Evolutionary conservation across 2,888 invertebrate genomes (phyloP).

Genomic region (Dyspetes luteomarginatus): DNA sequence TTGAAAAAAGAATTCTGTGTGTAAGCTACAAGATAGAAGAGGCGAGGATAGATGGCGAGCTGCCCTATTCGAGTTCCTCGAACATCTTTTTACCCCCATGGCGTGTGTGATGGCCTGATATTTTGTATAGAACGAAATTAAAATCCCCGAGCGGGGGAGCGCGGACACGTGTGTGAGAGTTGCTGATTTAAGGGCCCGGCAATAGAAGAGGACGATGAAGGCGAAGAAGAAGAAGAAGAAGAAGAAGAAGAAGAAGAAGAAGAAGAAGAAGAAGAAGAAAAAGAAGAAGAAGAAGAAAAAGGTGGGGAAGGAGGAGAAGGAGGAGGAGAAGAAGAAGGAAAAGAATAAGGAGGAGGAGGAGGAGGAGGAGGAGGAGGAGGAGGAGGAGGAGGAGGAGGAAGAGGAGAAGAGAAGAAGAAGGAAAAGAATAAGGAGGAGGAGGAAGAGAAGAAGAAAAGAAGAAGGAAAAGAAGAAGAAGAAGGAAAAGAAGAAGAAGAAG

Average conservation of each 20-base stretch:
- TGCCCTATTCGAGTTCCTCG: not conserved
- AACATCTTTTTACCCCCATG: not conserved
- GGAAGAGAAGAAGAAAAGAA: too few species aligned
- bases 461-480: too few species aligned
- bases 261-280: conserved; percentile 17
- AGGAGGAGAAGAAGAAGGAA: conserved; percentile 6
- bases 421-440: too few species aligned
- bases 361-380: conserved; percentile 18
- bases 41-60: too few species aligned
- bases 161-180: conserved; percentile 49
- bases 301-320: not conserved
- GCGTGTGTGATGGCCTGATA: not conserved
- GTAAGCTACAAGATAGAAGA: too few species aligned
- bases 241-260: conserved; percentile 23
- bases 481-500: too few species aligned
- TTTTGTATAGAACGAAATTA: conserved; percentile 65
- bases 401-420: too few species aligned
- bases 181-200: conserved; percentile 56
- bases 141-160: conserved; percentile 65
- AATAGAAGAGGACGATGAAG: conserved; percentile 28
- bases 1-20: too few species aligned
- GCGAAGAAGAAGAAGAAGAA: conserved; percentile 34
- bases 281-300: conserved; percentile 40
- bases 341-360: conserved; percentile 23
- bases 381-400: not conserved